These are phyloP conservation scores for Sebastes oblongus DNA, from an alignment of 2,797 vertebrate genomes.

Conservation along the genomic window DNA sequence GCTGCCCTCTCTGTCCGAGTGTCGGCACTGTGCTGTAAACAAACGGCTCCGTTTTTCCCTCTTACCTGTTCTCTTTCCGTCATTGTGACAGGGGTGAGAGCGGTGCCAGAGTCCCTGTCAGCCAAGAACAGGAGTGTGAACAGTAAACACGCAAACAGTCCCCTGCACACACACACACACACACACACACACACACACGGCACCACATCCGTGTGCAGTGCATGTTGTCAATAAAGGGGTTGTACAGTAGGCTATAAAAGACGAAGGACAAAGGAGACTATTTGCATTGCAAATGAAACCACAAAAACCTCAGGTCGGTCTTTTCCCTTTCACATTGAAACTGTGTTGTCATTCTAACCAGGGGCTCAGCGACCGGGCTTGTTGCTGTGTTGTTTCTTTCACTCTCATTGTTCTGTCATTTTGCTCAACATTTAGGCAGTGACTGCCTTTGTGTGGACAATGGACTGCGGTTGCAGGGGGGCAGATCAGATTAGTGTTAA, in stretches of 20 bases:
- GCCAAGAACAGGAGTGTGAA: constrained; percentile 42
- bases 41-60: constrained; percentile 46
- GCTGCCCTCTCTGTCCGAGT: constrained; percentile 28
- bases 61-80: constrained; percentile 56
- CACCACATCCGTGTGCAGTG: background rate
- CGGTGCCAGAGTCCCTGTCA: constrained; percentile 44
- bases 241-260: constrained; percentile 33
- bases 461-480: background rate
- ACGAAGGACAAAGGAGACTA: constrained; percentile 53
- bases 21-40: constrained; percentile 40
- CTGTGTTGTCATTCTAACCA: constrained; percentile 10
- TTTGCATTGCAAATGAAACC: constrained; percentile 66
- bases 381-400: constrained; percentile 9
- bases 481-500: background rate
- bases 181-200: background rate
- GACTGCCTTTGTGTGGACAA: background rate
- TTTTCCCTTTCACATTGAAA: constrained; percentile 43
- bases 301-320: constrained; percentile 7
- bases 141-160: constrained; percentile 54
- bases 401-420: constrained; percentile 9
- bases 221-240: constrained; percentile 45
- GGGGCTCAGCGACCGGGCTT: background rate
- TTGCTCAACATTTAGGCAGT: constrained; percentile 11
- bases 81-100: constrained; percentile 43
- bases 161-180: background rate